phyloP scores from a whole-genome alignment of 2,113 vertebrate genomes.

The Megaceryle maxima region DNA sequence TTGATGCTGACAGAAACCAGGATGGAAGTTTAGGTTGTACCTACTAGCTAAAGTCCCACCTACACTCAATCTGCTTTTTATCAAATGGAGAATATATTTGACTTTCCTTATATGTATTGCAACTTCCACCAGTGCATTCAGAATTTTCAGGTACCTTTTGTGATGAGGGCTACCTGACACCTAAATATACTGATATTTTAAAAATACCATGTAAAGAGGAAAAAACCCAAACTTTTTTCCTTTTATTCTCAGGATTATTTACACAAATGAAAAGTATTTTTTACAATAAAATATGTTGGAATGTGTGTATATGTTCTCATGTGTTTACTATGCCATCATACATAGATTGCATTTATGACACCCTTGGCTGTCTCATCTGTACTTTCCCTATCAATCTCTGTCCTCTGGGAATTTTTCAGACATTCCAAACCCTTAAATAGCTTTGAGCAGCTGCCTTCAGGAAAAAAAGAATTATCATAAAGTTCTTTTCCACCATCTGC shows the following conservation, averaged over 20 bases:
- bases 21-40: neutral
- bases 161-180: neutral
- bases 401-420: constrained; percentile 33
- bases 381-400: constrained; percentile 12
- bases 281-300: neutral
- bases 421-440: constrained; percentile 58
- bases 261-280: neutral
- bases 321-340: neutral
- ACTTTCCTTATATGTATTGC: neutral
- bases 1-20: neutral
- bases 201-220: neutral
- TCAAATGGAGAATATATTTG: neutral
- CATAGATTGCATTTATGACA: constrained; percentile 7
- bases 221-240: neutral
- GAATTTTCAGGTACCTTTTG: neutral
- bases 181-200: neutral
- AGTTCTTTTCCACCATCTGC: constrained; percentile 24
- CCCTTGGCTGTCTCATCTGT: neutral
- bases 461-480: neutral
- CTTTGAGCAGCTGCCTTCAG: constrained; percentile 41
- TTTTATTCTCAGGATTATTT: neutral
- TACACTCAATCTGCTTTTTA: neutral
- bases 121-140: neutral
- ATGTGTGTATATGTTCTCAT: neutral
- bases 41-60: neutral